phyloP scores from a whole-genome alignment of 2,113 vertebrate genomes.

The Anarhynchus alexandrinus region DNA sequence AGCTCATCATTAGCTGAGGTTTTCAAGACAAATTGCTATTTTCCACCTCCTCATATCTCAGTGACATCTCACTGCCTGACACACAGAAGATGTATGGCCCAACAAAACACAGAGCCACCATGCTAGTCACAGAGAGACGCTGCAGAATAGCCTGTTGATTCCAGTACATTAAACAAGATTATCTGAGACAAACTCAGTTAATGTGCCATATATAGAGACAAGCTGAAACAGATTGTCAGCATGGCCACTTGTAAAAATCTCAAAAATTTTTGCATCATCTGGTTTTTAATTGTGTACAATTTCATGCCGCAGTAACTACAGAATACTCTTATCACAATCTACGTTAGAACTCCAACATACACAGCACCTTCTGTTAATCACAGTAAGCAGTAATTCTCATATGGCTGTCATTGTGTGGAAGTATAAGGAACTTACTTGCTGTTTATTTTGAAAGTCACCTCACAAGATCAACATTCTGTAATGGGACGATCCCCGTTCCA shows the following conservation, averaged over 20 bases:
- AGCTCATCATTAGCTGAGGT: neutral
- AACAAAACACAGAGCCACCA: neutral
- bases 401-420: neutral
- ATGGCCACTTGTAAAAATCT: neutral
- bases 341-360: neutral
- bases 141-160: neutral
- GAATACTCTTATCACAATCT: neutral
- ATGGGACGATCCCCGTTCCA: neutral
- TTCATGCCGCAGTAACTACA: neutral
- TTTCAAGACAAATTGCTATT: conserved; percentile 4
- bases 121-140: neutral
- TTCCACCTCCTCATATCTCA: neutral
- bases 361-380: neutral
- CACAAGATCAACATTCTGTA: neutral
- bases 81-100: neutral
- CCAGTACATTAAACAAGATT: neutral
- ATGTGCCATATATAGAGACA: neutral
- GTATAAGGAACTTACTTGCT: neutral
- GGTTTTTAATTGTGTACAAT: neutral
- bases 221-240: neutral
- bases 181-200: conserved; percentile 18
- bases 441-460: neutral
- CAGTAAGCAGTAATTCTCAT: neutral
- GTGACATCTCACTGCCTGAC: neutral
- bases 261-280: neutral